Conservation (phyloP, 2,888 invertebrate species). For the Sinhomidia bicolor region DNA sequence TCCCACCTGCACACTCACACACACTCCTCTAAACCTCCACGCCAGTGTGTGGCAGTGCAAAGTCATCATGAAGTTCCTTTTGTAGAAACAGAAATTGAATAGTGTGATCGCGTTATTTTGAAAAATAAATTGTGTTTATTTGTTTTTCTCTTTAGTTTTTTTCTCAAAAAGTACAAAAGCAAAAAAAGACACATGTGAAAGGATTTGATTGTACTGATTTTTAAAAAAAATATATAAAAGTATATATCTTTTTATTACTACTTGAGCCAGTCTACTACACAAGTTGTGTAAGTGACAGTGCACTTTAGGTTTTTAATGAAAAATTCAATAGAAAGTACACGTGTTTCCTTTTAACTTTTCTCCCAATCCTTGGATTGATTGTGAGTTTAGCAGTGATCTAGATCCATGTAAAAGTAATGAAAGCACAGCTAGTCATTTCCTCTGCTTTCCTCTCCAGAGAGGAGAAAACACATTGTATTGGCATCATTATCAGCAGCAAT, state of each 20-base stretch:
- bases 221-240: not conserved
- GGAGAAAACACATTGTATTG: not conserved
- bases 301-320: slow-evolving; percentile 21
- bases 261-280: too few species aligned
- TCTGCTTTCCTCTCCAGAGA: too few species aligned
- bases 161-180: too few species aligned
- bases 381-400: not conserved
- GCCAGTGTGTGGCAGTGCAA: not conserved
- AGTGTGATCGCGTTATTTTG: too few species aligned
- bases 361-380: not conserved
- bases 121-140: not conserved
- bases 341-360: slow-evolving; percentile 52
- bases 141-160: too few species aligned
- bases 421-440: too few species aligned
- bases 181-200: too few species aligned
- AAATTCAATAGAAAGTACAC: slow-evolving; percentile 41
- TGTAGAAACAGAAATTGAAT: not conserved
- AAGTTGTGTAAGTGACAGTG: not conserved
- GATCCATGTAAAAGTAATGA: not conserved
- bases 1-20: slow-evolving; percentile 28
- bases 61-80: too few species aligned
- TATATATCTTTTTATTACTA: not conserved
- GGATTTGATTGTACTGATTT: too few species aligned
- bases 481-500: not conserved
- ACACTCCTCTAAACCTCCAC: not conserved